Percentiles rank a stretch among this genome's conserved stretches.
phyloP scores from a whole-genome alignment of 2,113 vertebrate species.

The Myocastor coypus region DNA sequence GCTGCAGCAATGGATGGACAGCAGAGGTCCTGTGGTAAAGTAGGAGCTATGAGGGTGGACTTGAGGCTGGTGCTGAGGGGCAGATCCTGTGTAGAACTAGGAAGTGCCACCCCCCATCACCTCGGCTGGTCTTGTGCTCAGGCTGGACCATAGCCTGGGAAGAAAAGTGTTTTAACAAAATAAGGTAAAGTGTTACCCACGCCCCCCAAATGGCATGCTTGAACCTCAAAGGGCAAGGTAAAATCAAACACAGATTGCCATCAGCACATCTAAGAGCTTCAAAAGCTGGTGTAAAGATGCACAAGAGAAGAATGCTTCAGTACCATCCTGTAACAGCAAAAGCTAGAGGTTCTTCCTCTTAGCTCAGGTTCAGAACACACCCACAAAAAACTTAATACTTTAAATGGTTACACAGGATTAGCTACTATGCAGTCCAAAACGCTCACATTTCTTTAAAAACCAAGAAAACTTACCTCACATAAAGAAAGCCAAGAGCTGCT shows the following conservation, averaged over 20 bases:
- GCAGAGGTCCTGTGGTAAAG: not conserved
- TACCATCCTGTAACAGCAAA: not conserved
- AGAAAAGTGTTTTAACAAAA: slow-evolving; percentile 20
- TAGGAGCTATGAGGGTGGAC: not conserved
- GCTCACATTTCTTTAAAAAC: slow-evolving; percentile 17
- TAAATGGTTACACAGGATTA: not conserved
- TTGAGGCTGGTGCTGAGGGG: not conserved
- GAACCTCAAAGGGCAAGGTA: not conserved
- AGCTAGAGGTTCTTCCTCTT: not conserved
- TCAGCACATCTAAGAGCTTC: not conserved
- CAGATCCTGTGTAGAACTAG: not conserved
- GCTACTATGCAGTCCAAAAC: not conserved
- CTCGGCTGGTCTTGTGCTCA: not conserved
- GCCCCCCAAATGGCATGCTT: not conserved
- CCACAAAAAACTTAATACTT: not conserved
- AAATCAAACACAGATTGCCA: not conserved
- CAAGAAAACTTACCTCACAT: not conserved
- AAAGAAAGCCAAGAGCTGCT: not conserved
- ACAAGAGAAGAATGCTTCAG: not conserved
- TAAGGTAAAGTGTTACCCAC: not conserved
- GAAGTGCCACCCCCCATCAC: not conserved
- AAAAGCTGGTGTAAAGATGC: not conserved
- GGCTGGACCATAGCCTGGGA: not conserved
- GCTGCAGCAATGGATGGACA: not conserved
- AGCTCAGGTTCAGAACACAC: not conserved